These are phyloP conservation scores for Coelinius sp. DNA, from an alignment of 2,888 invertebrate genomes.

Conservation along the genomic window DNA sequence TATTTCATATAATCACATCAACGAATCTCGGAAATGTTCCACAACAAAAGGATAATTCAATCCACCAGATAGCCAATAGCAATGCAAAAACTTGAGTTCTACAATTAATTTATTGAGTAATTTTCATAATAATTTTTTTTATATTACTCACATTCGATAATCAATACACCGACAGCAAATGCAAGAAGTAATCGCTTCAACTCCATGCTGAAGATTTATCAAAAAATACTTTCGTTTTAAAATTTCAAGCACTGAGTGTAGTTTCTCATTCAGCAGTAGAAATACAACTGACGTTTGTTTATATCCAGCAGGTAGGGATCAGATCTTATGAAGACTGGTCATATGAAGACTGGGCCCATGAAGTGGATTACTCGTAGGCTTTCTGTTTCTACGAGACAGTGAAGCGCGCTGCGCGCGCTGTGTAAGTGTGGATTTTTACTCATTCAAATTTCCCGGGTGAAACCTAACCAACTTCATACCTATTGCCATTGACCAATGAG, in stretches of 20 bases:
- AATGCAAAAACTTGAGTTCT: neutral
- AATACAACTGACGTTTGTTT: conserved; percentile 40
- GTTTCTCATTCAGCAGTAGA: conserved; percentile 32
- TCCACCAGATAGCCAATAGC: neutral
- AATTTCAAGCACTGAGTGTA: conserved; percentile 14
- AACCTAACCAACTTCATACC: no score
- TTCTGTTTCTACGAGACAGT: conserved; percentile 57
- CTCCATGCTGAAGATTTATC: conserved; percentile 35
- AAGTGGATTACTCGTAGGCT: conserved; percentile 47
- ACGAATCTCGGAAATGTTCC: no score
- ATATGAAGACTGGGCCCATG: no score
- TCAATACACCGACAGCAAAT: conserved; percentile 37
- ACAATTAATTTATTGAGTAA: neutral
- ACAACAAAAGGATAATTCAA: neutral
- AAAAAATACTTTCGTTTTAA: conserved; percentile 3
- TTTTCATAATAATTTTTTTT: conserved; percentile 12
- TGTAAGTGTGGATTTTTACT: no score
- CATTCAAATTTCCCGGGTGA: no score
- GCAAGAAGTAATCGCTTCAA: conserved; percentile 39
- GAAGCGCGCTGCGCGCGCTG: no score
- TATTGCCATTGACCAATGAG: no score
- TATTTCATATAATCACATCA: no score
- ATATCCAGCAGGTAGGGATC: neutral
- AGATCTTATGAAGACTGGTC: conserved; percentile 26
- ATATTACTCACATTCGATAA: conserved; percentile 41